These are phyloP conservation scores for Branchinecta lynchi DNA, from an alignment of 1,140 invertebrate genomes.

Conservation along the genomic window DNA sequence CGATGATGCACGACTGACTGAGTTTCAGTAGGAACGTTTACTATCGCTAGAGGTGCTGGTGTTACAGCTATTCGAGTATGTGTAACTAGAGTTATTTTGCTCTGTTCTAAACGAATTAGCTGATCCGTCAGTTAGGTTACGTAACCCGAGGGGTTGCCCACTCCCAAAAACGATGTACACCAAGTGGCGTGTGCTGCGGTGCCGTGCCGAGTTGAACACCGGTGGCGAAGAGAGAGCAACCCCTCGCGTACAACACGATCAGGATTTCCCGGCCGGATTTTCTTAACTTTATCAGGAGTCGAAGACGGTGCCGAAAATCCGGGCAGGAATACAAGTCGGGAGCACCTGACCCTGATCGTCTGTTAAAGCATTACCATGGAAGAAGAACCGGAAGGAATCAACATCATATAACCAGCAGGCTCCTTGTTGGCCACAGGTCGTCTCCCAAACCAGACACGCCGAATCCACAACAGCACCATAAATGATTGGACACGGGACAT, in stretches of 20 bases:
- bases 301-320: background rate
- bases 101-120: too few relatives aligned
- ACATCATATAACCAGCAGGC: conserved; percentile 73
- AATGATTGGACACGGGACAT: conserved; percentile 80
- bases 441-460: conserved; percentile 73
- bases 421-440: conserved; percentile 55
- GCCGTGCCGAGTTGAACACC: background rate
- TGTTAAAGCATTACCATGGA: conserved; percentile 47
- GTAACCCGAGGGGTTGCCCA: background rate
- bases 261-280: background rate
- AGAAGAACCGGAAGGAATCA: conserved; percentile 62
- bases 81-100: too few relatives aligned
- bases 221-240: background rate
- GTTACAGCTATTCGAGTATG: too few relatives aligned
- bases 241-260: background rate
- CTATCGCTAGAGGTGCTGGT: too few relatives aligned
- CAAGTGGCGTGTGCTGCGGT: too few relatives aligned
- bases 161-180: too few relatives aligned
- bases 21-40: too few relatives aligned
- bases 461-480: conserved; percentile 83
- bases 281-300: background rate
- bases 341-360: background rate
- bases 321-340: background rate
- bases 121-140: too few relatives aligned
- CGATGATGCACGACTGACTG: too few relatives aligned